Conservation (phyloP, 2,113 vertebrate genomes). For the Morphnarchus princeps region DNA sequence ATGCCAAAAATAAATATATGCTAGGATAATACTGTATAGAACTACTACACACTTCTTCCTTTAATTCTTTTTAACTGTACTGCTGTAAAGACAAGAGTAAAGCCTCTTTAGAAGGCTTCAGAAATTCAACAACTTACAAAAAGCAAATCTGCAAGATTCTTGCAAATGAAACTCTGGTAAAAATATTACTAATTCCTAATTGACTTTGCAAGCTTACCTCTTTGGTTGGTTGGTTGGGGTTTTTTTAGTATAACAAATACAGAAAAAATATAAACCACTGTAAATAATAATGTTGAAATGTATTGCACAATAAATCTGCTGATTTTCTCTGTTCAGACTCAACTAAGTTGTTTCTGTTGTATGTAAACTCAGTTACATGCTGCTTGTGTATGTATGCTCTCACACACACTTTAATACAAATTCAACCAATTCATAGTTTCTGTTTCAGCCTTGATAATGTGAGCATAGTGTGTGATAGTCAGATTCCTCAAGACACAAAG, state of each 20-base stretch:
- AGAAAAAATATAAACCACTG: not conserved
- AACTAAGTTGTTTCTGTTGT: not conserved
- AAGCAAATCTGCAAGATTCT: not conserved
- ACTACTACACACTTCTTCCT: not conserved
- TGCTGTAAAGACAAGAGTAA: not conserved
- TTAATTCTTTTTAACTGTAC: not conserved
- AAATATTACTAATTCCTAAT: not conserved
- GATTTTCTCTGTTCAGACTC: not conserved
- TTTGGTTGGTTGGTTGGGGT: accelerated
- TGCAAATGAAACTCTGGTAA: not conserved
- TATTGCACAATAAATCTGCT: not conserved
- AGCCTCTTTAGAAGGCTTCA: not conserved
- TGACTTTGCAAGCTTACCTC: not conserved
- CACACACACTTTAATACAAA: not conserved
- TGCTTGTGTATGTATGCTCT: not conserved
- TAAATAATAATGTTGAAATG: not conserved
- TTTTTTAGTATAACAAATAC: not conserved
- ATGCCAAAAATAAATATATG: not conserved
- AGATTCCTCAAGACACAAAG: not conserved
- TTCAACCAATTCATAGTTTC: not conserved
- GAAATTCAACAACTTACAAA: not conserved
- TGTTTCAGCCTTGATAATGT: not conserved
- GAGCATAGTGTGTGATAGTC: not conserved
- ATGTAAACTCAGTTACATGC: not conserved
- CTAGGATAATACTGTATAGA: not conserved